phyloP scores from a whole-genome alignment of 2,888 invertebrate species.

The Caenorhabditis imperialis region DNA sequence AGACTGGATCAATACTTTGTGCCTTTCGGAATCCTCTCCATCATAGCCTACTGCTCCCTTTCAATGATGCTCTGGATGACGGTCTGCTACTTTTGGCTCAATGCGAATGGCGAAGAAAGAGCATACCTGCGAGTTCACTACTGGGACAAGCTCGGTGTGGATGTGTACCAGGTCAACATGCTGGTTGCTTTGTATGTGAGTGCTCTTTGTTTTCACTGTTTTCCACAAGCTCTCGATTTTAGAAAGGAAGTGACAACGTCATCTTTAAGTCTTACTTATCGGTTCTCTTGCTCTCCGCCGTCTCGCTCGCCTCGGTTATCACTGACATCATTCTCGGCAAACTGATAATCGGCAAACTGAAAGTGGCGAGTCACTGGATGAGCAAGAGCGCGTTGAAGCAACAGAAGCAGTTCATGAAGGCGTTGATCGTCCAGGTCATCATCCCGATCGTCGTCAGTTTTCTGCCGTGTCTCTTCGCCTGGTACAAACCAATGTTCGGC shows the following conservation, averaged over 20 bases:
- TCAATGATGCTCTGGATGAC: background rate
- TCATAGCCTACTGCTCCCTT: background rate
- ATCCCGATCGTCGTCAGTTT: background rate
- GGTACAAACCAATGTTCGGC: constrained; percentile 2
- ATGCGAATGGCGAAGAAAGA: background rate
- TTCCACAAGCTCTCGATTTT: background rate
- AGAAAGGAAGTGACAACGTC: background rate
- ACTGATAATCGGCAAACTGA: background rate
- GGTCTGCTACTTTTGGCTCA: background rate
- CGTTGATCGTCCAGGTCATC: background rate
- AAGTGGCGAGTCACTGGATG: background rate
- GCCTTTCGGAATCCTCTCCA: background rate
- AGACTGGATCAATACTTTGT: background rate
- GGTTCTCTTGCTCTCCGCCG: background rate
- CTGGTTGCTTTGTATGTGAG: background rate
- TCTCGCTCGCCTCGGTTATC: background rate
- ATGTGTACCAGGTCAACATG: background rate
- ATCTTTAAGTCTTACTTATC: background rate
- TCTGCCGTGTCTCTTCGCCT: background rate
- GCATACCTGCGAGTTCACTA: background rate
- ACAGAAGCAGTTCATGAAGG: constrained; percentile 5
- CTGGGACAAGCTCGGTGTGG: background rate
- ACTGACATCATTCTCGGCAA: background rate
- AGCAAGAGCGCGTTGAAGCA: background rate
- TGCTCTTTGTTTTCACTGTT: background rate